Conservation (phyloP, 2,797 vertebrate species). For the Mionectes olivaceus region DNA sequence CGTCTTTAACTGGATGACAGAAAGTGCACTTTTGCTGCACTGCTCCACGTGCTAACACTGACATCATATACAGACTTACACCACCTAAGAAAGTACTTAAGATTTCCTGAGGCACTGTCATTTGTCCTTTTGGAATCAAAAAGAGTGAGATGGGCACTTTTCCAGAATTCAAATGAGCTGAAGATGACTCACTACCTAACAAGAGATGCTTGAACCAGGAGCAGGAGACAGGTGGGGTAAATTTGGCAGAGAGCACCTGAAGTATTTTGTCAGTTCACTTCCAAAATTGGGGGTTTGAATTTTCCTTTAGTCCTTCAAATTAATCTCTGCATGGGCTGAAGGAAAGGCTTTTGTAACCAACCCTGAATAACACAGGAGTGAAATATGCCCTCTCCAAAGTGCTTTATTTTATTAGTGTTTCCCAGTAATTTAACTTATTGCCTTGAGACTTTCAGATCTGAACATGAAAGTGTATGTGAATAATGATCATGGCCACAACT, state of each 20-base stretch:
- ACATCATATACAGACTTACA: fast-evolving
- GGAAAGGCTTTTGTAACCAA: not conserved
- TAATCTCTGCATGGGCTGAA: not conserved
- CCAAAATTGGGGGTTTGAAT: not conserved
- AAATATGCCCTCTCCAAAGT: not conserved
- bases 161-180: not conserved
- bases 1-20: not conserved
- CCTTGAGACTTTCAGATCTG: not conserved
- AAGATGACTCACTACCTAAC: not conserved
- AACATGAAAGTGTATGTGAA: not conserved
- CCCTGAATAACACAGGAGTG: not conserved
- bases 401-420: not conserved
- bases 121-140: not conserved
- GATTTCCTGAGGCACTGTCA: not conserved
- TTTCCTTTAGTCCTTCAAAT: not conserved
- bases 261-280: not conserved
- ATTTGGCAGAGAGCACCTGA: not conserved
- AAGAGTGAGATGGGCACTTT: not conserved
- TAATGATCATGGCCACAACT: fast-evolving
- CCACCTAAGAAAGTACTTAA: not conserved
- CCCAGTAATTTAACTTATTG: not conserved
- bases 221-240: not conserved
- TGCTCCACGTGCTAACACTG: not conserved
- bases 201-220: not conserved
- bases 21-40: not conserved